Base-by-base conservation (phyloP, 2,888 invertebrate genomes). In the Drosophila niveifrons region DNA sequence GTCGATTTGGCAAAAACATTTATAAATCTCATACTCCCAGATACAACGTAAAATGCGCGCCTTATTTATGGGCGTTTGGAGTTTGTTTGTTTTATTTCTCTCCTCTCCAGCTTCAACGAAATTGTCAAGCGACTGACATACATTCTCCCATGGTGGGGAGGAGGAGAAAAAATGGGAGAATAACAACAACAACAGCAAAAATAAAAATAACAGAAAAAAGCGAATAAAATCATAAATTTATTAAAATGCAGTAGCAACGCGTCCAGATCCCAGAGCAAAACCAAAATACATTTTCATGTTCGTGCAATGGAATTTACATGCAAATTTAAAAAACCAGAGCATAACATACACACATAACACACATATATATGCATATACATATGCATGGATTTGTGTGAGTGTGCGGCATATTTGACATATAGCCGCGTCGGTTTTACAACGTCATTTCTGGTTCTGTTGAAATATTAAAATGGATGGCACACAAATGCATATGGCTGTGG, bases 381-480 rank as follows among this genome's bases (percentile, higher is more conserved):
- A 64, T 17, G 50, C 23, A 23, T 23, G 23, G 23, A 23, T 23
- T 23, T 15, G 58, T 18, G 43, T 46, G 64, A 63, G 72, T 67
- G 62, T 75, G 72, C 66, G 80, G 78, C 75, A 80, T 73, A 86
- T 83, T 84, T 84, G 88, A 84, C 83, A 84, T 88, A 84, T 88
- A 86, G 88, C 83, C 78, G 83, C 86, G 86, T 86, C 68, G 88
- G 83, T 88, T 84, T 88, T 88, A 84, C 83, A 84, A 86, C 83
- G 83, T 88, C 83, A 84, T 88, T 84, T 88, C 83, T 88, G 83
- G 87, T 88, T 88, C 81, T 88, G 87, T 75, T 84, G 88, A 84
- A 84, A 84, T 84, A 84, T 84, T 84, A 84, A 84, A 84, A 83
- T 88, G 86, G 66, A 83, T 88, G 82, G 80, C 83, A 69, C 82